phyloP scores from a whole-genome alignment of 2,797 vertebrate species.

The Xenopus petersii region DNA sequence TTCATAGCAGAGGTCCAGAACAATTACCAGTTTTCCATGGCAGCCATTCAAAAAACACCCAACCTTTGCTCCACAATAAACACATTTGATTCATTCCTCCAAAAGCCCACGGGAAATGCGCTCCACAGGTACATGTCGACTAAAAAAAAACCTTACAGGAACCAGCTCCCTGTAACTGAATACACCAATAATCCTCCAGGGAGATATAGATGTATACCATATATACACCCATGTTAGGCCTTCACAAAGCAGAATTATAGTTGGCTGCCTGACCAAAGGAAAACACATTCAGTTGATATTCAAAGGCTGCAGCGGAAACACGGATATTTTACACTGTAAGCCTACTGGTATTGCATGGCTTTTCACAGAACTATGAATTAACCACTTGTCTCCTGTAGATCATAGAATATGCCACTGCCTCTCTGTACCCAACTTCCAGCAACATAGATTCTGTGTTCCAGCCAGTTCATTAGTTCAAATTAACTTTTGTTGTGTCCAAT shows the following conservation, averaged over 20 bases:
- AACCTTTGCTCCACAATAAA: constrained; percentile 21
- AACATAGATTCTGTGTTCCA: too few species aligned
- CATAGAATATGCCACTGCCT: too few species aligned
- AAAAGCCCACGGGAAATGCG: constrained; percentile 33
- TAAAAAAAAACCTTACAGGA: not conserved
- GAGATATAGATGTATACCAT: constrained; percentile 18
- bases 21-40: constrained; percentile 29
- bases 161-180: constrained; percentile 22
- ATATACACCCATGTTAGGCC: constrained; percentile 9
- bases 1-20: constrained; percentile 20
- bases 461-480: too few species aligned
- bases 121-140: constrained; percentile 17
- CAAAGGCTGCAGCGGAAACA: not conserved
- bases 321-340: not conserved
- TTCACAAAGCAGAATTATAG: constrained; percentile 23
- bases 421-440: too few species aligned
- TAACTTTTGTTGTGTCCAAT: too few species aligned
- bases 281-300: not conserved
- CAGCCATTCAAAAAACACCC: constrained; percentile 23
- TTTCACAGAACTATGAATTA: not conserved
- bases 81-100: constrained; percentile 14
- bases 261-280: not conserved
- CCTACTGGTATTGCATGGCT: not conserved
- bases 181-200: constrained; percentile 4
- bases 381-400: too few species aligned